Evolutionary conservation across 2,113 vertebrate species (phyloP), one percentile per base, ranked within the genome.

Genomic region (Oncorhynchus clarkii): DNA sequence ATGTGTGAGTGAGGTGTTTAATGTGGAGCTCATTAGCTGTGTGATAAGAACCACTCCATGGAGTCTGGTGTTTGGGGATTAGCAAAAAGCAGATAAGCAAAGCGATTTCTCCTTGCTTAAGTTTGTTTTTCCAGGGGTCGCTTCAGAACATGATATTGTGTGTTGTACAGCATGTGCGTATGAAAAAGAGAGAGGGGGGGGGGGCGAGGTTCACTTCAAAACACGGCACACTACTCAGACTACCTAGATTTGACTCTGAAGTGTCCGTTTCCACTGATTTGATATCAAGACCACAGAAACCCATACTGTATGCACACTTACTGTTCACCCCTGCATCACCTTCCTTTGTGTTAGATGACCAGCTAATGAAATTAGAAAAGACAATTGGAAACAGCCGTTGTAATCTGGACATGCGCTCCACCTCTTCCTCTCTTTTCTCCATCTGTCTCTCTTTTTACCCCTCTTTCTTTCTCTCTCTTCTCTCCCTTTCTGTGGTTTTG

Each of bases 61-160:
- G 93, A 95, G 94, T 95, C 94, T 84, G 90, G 90, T 92, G 93
- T 95, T 94, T 95, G 93, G 90, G 89, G 90, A 81, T 86, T 92
- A 94, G 93, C 93, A 93, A 92, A 67, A 67, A 26, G 65, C 9
- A 27, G 65, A 67, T 67, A 29, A 67, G 65, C 12, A 26, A 26
- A 29, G 65, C 5, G 65, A 67, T 26, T 67, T 67, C 11, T 14
- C 65, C 12, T 24, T 27, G 22, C 9, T 14, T 3, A 27, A 14
- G 65, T 67, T 67, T 66, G 26, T 4, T 66, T 66, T 67, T 11
- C 7, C 65, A 67, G 26, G 26, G 8, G 65, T 67, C 14, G 65
- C 9, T 24, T 27, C 22, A 67, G 65, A 67, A 7, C 65, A 67
- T 11, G 26, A 27, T 67, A 14, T 14, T 67, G 26, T 27, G 65